These are phyloP conservation scores for Drosophila cracens DNA, from an alignment of 2,888 invertebrate genomes.

Conservation along the genomic window DNA sequence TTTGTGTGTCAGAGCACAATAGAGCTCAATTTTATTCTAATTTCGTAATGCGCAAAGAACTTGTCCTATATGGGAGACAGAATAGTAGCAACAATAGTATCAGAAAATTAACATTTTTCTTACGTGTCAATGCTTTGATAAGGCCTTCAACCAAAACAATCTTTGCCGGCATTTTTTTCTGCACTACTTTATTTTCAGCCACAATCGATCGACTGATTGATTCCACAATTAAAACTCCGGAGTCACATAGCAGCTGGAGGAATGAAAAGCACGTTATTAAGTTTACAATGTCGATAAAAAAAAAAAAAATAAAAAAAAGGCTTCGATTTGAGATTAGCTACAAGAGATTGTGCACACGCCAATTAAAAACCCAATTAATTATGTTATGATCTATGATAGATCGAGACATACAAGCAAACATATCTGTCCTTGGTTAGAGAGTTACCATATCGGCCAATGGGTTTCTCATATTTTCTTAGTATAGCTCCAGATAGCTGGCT, in stretches of 20 bases:
- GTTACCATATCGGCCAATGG: conserved; percentile 54
- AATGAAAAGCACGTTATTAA: conserved; percentile 37
- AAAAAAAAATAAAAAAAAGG: conserved; percentile 8
- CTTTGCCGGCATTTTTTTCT: conserved; percentile 39
- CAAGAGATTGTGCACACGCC: conserved; percentile 32
- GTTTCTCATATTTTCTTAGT: conserved; percentile 6
- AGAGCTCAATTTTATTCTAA: conserved; percentile 71
- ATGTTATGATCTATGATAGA: conserved; percentile 32
- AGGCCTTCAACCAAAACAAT: conserved; percentile 59
- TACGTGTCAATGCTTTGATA: conserved; percentile 64
- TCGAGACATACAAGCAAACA: background rate
- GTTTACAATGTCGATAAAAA: conserved; percentile 34
- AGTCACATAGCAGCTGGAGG: conserved; percentile 2
- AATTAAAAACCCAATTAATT: conserved; percentile 51
- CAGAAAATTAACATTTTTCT: conserved; percentile 75
- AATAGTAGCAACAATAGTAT: conserved; percentile 47
- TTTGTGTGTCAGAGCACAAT: conserved; percentile 55
- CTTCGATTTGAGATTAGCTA: conserved; percentile 50
- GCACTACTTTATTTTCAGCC: conserved; percentile 45
- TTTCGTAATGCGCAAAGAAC: conserved; percentile 63
- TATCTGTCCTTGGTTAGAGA: conserved; percentile 52
- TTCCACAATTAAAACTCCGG: conserved; percentile 23
- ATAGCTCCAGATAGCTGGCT: conserved; percentile 24
- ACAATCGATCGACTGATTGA: conserved; percentile 45
- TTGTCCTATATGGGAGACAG: conserved; percentile 60